Evolutionary conservation across 2,888 invertebrate genomes (phyloP).

Genomic region (Clitarchus hookeri): DNA sequence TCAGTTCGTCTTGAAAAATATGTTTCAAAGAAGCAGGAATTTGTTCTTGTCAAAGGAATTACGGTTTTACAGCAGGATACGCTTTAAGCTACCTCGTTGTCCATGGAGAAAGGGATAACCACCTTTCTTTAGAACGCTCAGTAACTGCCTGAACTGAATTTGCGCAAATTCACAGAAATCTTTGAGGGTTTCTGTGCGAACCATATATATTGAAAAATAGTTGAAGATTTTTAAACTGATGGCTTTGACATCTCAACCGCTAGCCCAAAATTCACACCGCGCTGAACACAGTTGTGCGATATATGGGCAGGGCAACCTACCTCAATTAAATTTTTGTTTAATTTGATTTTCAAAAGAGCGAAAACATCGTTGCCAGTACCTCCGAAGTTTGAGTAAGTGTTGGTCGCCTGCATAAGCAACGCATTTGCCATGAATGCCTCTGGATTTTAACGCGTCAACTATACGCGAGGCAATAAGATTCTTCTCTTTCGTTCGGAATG

Average conservation of each 20-base stretch:
- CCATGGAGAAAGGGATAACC: slow-evolving; percentile 22
- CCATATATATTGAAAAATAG: slow-evolving; percentile 34
- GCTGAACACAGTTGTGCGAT: slow-evolving; percentile 23
- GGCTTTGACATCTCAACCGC: slow-evolving; percentile 10
- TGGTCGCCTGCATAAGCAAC: background rate
- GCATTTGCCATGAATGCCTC: slow-evolving; percentile 25
- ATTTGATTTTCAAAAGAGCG: background rate
- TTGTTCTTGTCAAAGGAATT: too few relatives aligned
- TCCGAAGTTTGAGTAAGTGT: background rate
- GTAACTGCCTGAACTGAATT: background rate
- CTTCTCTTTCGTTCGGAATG: slow-evolving; percentile 20
- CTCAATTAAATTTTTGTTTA: slow-evolving; percentile 11
- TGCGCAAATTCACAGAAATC: slow-evolving; percentile 30
- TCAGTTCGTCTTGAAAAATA: too few relatives aligned
- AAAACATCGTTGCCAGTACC: slow-evolving; percentile 3
- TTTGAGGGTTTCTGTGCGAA: slow-evolving; percentile 15
- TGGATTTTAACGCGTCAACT: background rate
- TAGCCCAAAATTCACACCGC: too few relatives aligned
- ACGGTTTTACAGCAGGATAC: too few relatives aligned
- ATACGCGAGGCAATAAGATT: slow-evolving; percentile 17
- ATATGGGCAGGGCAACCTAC: slow-evolving; percentile 26
- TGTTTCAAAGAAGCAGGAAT: too few relatives aligned
- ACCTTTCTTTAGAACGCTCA: slow-evolving; percentile 28
- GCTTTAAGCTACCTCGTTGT: too few relatives aligned
- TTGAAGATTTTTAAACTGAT: slow-evolving; percentile 34